Evolutionary conservation across 2,113 vertebrate genomes (phyloP).

Genomic region (Alligator mississippiensis): DNA sequence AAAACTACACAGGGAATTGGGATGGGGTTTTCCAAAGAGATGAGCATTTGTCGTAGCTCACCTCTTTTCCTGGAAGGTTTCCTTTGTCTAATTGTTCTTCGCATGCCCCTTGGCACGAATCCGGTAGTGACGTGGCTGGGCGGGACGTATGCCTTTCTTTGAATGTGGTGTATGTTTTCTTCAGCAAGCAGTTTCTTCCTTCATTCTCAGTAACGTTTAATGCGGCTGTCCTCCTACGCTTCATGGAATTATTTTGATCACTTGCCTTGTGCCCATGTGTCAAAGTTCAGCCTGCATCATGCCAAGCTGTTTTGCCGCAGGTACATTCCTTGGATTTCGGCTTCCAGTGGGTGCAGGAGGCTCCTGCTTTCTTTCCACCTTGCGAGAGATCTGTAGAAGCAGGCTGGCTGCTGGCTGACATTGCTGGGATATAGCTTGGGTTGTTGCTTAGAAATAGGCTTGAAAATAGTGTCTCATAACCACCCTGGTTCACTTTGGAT

Average conservation of each 20-base stretch:
- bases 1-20: background rate
- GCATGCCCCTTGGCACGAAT: accelerated
- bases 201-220: background rate
- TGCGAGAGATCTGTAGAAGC: background rate
- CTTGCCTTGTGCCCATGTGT: background rate
- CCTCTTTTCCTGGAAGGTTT: background rate
- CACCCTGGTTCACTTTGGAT: too few relatives aligned
- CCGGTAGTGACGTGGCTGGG: background rate
- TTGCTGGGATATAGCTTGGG: too few relatives aligned
- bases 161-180: background rate
- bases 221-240: accelerated
- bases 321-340: background rate
- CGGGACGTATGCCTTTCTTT: background rate
- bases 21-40: background rate
- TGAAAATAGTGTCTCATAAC: too few relatives aligned
- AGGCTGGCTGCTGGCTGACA: background rate
- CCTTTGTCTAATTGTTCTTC: background rate
- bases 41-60: background rate
- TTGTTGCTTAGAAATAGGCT: too few relatives aligned
- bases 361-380: background rate
- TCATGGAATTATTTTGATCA: background rate
- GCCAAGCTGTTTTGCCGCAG: background rate
- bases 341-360: background rate
- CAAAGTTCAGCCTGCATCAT: background rate
- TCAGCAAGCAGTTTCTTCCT: background rate